Evolutionary conservation across 2,113 vertebrate species (phyloP).

Genomic region (Paratilapia polleni): DNA sequence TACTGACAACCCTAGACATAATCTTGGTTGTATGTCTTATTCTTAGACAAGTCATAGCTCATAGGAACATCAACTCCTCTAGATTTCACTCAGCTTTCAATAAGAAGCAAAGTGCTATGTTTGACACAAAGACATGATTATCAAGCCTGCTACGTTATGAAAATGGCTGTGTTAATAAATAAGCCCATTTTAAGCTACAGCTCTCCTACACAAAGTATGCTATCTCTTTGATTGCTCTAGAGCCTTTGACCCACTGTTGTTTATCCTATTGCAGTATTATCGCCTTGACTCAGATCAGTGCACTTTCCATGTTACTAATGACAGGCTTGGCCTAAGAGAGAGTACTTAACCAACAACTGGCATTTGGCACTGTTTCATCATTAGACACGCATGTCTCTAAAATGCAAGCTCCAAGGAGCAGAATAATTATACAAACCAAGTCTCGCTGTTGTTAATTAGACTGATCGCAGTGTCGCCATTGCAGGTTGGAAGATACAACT

Average conservation of each 20-base stretch:
- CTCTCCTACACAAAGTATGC: constrained; percentile 44
- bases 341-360: constrained; percentile 75
- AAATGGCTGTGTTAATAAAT: constrained; percentile 62
- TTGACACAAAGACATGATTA: constrained; percentile 33
- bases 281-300: constrained; percentile 64
- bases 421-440: constrained; percentile 77
- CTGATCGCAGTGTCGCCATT: constrained; percentile 56
- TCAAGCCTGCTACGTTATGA: constrained; percentile 45
- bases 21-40: constrained; percentile 33
- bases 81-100: constrained; percentile 24
- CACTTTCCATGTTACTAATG: constrained; percentile 69
- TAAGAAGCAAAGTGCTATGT: constrained; percentile 29
- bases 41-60: constrained; percentile 7
- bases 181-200: constrained; percentile 23
- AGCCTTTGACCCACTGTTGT: constrained; percentile 73
- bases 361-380: constrained; percentile 76
- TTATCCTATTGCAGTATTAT: constrained; percentile 65
- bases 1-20: constrained; percentile 28
- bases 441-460: constrained; percentile 76
- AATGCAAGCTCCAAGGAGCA: constrained; percentile 73
- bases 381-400: constrained; percentile 76
- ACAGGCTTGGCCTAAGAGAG: constrained; percentile 61
- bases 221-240: constrained; percentile 45
- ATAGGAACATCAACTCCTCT: constrained; percentile 43
- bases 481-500: constrained; percentile 52